Evolutionary conservation across 1,140 invertebrate genomes (phyloP).

Genomic region (Heliconius nattereri): DNA sequence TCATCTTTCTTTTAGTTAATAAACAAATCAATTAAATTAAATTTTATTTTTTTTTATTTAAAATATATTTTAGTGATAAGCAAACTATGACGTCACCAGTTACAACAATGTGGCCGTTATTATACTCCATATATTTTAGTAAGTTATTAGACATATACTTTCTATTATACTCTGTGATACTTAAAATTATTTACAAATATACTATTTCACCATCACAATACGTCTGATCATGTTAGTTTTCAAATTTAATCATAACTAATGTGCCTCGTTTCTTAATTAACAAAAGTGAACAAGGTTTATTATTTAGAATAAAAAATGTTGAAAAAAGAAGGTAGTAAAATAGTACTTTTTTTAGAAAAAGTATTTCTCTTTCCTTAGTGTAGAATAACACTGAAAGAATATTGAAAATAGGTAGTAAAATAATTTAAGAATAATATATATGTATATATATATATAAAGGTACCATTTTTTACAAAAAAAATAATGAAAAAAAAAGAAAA

Average conservation of each 20-base stretch:
- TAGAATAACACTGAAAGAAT: too few relatives aligned
- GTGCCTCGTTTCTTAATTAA: not conserved
- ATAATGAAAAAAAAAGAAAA: too few relatives aligned
- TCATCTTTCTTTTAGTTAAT: not conserved
- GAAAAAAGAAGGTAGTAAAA: not conserved
- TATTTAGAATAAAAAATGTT: not conserved
- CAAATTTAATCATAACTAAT: not conserved
- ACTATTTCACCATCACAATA: not conserved
- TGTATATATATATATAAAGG: too few relatives aligned
- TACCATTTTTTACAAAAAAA: too few relatives aligned
- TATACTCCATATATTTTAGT: not conserved
- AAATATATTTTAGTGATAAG: not conserved
- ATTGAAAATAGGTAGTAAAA: too few relatives aligned
- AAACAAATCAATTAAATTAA: not conserved
- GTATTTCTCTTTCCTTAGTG: too few relatives aligned
- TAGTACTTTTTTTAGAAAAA: not conserved
- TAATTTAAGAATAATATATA: too few relatives aligned
- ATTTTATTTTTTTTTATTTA: too few relatives aligned
- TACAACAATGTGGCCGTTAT: not conserved
- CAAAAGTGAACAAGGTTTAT: too few relatives aligned
- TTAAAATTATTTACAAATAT: constrained; percentile 4
- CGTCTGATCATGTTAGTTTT: not conserved
- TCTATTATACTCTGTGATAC: not conserved
- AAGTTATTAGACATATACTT: not conserved
- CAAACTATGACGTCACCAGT: not conserved